Evolutionary conservation across 2,888 invertebrate species (phyloP), one percentile per base, ranked within the genome.

Genomic region (Hoplodrina ambigua): DNA sequence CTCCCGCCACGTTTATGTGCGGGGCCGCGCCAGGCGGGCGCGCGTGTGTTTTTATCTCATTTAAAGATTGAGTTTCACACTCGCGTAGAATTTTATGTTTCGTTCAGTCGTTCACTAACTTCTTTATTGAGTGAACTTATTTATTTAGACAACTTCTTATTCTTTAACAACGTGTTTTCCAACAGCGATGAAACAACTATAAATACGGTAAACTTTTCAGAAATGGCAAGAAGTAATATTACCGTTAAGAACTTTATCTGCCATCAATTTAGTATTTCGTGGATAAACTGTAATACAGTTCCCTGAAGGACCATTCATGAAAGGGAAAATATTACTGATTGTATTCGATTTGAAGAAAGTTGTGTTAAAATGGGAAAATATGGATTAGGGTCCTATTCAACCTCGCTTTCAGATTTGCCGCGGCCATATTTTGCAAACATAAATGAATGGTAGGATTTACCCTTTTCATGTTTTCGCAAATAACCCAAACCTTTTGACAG

Each of bases 101-200:
- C 67, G 5, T 71, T 68, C 65, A 61, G 55, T 59, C 66, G 50
- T 78, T 61, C 57, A 52, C 64, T 56, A 61, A 77, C 69, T 80
- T 69, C 67, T 68, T 81, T 69, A 80, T 65, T 63, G 73, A 59
- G 55, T 76, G 19, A 81, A 80, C 30, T 66, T 75, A 80, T 59
- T 80, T 75, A 80, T 75, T 80, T 66, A 57, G 44, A 56, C 65
- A 59, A 80, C 59, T 75, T 78, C 41, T 62, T 69, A 65, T 61
- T 77, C 54, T 58, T 69, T 41, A 33, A 75, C 30, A 75, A 60
- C 53, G 53, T 60, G 59, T 70, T 65, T 62, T 46, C 20, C 8
- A 52, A 80, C 41, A 37, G 53, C 52, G 25, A 25, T 49, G 59
- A 52, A 63, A 52, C 5, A 75, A 65, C 62, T 57, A 61, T 49